Base-by-base conservation (phyloP, 2,797 vertebrate genomes). In the Ciconia nigra region DNA sequence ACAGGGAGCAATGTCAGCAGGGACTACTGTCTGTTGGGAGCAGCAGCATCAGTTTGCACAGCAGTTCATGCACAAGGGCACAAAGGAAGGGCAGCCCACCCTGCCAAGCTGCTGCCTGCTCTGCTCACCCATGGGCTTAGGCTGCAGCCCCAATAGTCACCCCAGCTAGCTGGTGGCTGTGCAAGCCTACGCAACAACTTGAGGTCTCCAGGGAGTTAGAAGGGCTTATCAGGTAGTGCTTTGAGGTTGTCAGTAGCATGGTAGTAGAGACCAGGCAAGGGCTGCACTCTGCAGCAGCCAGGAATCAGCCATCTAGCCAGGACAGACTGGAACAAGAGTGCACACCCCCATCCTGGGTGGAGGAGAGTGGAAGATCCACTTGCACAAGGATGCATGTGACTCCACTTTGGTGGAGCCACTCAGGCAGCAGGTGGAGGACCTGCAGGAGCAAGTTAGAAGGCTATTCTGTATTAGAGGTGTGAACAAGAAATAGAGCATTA, bases 1-100 rank as follows among this genome's bases (percentile, higher is more conserved):
- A 15, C 13, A n/a, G 4, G 26, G 11, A 57, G 6, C 6, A 6
- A 4, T 1, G 1, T 44, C 52, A 71, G 6, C 10, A 42, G 28
- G 18, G 16, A 42, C 13, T 42, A 8, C 7, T 2, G 2, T 28
- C 25, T 35, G 3, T 11, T 47, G 18, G 29, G 15, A 66, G 5
- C 1, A 5, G 13, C 13, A 69, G 8, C 35, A 44, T 12, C 24
- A 19, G 16, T 61, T 49, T 74, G 33, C 42, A 37, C 16, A 49
- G 26, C 28, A 49, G 25, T 31, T 76, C 9, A 3, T 51, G 39
- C 28, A 76, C 28, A 57, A 49, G 19, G 22, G 16, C 37, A 78
- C 29, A 10, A 1, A 13, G 19, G 71, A 77, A 62, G 26, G 35
- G 26, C n/a, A 47, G 21, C 14, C 22, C 15, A 21, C 25, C 13